Base-by-base conservation (phyloP, 2,797 vertebrate genomes). In the Otolemur crassicaudatus region DNA sequence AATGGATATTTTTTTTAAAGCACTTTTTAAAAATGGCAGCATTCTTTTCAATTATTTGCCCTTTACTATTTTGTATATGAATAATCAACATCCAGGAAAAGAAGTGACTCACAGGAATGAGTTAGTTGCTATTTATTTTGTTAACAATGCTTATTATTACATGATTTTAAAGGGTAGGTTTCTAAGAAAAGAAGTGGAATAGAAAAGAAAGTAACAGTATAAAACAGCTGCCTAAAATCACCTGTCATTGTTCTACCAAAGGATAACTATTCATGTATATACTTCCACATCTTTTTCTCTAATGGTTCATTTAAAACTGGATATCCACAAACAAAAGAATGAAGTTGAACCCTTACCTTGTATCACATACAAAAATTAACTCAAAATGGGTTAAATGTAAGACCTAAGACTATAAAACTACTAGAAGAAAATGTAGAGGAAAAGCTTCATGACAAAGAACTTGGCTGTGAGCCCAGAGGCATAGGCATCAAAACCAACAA, bases 191-290 rank as follows among this genome's bases (percentile, higher is more conserved):
- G 6, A 49, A 29, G 13, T 69, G 3, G 5, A 70, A 7, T 10
- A 88, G 23, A 31, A 49, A 73, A 76, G 72, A 13, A 82, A 69
- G 37, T 70, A 94, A 29, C 65, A 69, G 5, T n/a, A 43, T 72
- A 87, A 95, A 94, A 93, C 6, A 75, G 83, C 0, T 80, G 27
- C 14, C 95, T 46, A 91, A 93, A 76, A 72, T 87, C 67, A 88
- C 2, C 17, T 92, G 8, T 60, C 87, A 81, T 79, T 73, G 29
- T n/a, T 67, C 34, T 49, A 93, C n/a, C 1, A 10, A 56, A 34
- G 37, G 19, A 23, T 27, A 49, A 63, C 31, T 8, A 53, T 4
- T 61, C 5, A n/a, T 85, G 61, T 3, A 81, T 65, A 84, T 49
- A 89, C 34, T 53, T 46, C 85, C 46, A 86, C 2, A 95, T 17